Conservation (phyloP, 2,888 invertebrate genomes). For the Synanthedon vespiformis region DNA sequence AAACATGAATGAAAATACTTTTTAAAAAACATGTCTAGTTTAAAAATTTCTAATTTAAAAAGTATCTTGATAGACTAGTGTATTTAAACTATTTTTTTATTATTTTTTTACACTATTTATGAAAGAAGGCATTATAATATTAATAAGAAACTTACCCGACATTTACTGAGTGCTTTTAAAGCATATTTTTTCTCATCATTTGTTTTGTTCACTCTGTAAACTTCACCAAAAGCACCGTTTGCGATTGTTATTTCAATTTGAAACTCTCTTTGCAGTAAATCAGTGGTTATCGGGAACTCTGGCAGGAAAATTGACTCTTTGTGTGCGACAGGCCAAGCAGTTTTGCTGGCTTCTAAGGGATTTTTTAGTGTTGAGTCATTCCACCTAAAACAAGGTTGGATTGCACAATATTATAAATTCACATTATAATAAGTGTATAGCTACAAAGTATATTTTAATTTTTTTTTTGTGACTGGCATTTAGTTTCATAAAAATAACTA, state of each 20-base stretch:
- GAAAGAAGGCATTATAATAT: not conserved
- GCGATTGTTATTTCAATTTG: constrained; percentile 80
- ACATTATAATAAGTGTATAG: too few species aligned
- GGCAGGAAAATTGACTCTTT: constrained; percentile 89
- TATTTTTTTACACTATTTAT: not conserved
- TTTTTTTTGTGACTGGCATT: too few species aligned
- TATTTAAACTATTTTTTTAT: not conserved
- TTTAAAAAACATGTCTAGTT: too few species aligned
- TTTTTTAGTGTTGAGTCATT: constrained; percentile 74
- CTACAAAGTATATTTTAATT: too few species aligned
- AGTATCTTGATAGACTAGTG: too few species aligned
- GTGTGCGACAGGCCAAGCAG: constrained; percentile 85
- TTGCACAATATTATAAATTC: too few species aligned
- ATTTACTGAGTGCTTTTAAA: constrained; percentile 86
- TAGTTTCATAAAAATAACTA: too few species aligned
- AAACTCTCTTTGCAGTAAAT: constrained; percentile 71
- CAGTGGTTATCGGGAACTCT: constrained; percentile 82
- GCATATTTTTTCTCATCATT: constrained; percentile 79
- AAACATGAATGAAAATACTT: too few species aligned
- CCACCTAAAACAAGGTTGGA: constrained; percentile 63
- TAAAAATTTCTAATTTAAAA: too few species aligned
- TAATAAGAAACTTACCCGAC: constrained; percentile 67
- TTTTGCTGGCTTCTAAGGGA: constrained; percentile 73
- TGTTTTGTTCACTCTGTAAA: constrained; percentile 81
- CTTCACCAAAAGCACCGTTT: constrained; percentile 92